Evolutionary conservation across 2,797 vertebrate genomes (phyloP).

Genomic region (Pyrocephalus nanus): DNA sequence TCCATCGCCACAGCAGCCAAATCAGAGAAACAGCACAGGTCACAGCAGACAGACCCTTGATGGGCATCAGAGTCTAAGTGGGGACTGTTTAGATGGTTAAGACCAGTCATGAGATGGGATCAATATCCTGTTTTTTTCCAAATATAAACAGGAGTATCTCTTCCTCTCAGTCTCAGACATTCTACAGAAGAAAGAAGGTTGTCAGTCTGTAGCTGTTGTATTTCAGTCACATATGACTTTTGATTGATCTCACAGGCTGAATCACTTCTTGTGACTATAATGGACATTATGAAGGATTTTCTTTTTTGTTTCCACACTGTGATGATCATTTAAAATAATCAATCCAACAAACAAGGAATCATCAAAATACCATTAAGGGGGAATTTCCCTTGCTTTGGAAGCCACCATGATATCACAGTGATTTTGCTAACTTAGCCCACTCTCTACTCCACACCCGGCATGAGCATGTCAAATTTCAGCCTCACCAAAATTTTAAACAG

Average conservation of each 20-base stretch:
- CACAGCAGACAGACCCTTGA: neutral
- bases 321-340: neutral
- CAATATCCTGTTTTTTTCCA: neutral
- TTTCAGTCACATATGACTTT: neutral
- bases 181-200: neutral
- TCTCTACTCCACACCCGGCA: neutral
- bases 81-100: neutral
- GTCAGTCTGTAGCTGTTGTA: neutral
- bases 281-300: neutral
- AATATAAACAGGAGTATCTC: neutral
- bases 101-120: neutral
- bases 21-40: neutral
- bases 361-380: neutral
- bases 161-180: neutral
- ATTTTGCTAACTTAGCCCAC: neutral
- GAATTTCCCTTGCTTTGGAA: neutral
- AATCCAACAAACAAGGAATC: neutral
- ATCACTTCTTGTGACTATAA: neutral
- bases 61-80: neutral
- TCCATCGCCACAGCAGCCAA: neutral
- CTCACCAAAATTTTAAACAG: neutral
- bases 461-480: neutral
- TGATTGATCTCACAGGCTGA: neutral
- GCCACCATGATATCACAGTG: neutral
- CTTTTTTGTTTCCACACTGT: neutral